Evolutionary conservation across 2,888 invertebrate genomes (phyloP).

Genomic region (Heliconius cydno): DNA sequence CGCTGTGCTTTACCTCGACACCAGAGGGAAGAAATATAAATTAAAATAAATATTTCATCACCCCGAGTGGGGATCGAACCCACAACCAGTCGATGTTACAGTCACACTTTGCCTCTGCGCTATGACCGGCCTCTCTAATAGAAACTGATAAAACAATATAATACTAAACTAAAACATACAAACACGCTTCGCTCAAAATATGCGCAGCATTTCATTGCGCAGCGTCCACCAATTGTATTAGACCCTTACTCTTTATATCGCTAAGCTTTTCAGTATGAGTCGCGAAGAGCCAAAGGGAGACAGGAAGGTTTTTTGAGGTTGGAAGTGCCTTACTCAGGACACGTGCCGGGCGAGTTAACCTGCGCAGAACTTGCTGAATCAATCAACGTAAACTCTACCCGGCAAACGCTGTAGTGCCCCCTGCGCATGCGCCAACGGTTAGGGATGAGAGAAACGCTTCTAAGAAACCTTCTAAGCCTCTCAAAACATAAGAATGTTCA

Average conservation of each 20-base stretch:
- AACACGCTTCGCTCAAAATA: constrained; percentile 57
- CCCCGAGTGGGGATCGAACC: too few relatives aligned
- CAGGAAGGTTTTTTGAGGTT: constrained; percentile 56
- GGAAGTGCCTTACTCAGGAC: constrained; percentile 65
- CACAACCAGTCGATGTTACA: too few relatives aligned
- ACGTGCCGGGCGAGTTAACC: constrained; percentile 68
- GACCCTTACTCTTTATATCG: constrained; percentile 54
- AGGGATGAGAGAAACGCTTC: constrained; percentile 59
- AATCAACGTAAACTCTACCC: constrained; percentile 77
- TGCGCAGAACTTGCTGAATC: constrained; percentile 80
- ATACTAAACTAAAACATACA: constrained; percentile 28
- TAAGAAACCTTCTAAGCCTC: constrained; percentile 21
- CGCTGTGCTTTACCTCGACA: too few relatives aligned
- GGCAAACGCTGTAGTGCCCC: constrained; percentile 61
- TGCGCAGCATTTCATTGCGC: constrained; percentile 56
- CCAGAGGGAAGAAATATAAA: too few relatives aligned
- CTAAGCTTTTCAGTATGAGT: constrained; percentile 43
- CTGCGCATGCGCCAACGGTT: constrained; percentile 70
- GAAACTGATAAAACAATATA: constrained; percentile 28
- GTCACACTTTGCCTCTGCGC: too few relatives aligned
- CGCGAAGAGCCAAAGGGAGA: constrained; percentile 46
- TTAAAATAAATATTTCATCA: too few relatives aligned
- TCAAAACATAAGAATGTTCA: background rate
- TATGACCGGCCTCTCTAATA: too few relatives aligned
- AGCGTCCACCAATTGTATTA: constrained; percentile 53